Percentiles rank a stretch among this genome's conserved stretches.
phyloP scores from a whole-genome alignment of 2,797 vertebrate genomes.

The Luscinia megarhynchos region DNA sequence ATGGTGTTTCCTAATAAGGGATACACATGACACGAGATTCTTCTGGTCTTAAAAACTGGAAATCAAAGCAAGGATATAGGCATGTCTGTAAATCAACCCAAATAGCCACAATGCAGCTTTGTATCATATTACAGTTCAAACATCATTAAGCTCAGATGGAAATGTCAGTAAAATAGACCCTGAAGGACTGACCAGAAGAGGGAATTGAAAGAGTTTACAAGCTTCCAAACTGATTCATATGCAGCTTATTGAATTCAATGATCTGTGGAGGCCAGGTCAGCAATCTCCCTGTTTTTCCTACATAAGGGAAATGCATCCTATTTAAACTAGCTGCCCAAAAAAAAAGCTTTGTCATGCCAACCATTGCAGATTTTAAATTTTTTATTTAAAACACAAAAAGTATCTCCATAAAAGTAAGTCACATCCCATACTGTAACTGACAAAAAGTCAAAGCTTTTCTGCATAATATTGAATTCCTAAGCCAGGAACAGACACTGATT shows the following conservation, averaged over 20 bases:
- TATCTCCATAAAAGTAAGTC: background rate
- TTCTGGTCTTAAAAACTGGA: background rate
- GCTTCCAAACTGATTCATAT: background rate
- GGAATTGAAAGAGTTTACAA: background rate
- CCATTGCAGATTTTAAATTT: background rate
- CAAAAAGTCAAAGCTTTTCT: background rate
- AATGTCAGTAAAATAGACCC: background rate
- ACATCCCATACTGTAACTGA: background rate
- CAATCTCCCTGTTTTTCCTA: background rate
- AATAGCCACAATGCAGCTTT: background rate
- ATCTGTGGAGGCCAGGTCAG: background rate
- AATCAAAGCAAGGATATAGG: background rate
- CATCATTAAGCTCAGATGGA: background rate
- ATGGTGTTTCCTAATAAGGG: background rate
- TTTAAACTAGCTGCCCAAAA: background rate
- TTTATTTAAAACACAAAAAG: background rate
- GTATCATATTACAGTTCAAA: constrained; percentile 6
- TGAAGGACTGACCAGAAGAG: background rate
- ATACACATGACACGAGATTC: background rate
- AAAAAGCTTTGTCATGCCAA: background rate
- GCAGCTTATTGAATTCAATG: background rate
- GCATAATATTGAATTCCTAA: background rate
- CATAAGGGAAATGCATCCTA: background rate
- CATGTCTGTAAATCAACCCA: background rate
- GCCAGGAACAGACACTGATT: background rate